A percentile compares a stretch with the other conserved stretches of the same genome.
Conservation (phyloP, 2,888 invertebrate species). For the Frankliniella intonsa region DNA sequence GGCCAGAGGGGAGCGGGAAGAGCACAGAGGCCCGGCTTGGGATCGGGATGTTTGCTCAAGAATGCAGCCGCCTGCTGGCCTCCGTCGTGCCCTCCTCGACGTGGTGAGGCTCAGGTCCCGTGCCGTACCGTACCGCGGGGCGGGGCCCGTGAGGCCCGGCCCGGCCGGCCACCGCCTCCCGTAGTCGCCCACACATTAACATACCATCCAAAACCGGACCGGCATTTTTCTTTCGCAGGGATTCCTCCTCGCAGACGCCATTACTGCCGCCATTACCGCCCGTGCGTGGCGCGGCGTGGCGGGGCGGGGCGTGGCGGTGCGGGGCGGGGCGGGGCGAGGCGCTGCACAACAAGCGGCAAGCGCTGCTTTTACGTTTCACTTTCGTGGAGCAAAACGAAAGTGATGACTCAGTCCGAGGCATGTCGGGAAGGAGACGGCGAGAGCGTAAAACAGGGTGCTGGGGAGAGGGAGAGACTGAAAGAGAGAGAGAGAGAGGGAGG, state of each 20-base stretch:
- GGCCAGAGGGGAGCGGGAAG: too few species aligned
- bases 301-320: too few species aligned
- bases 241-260: too few species aligned
- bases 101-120: too few species aligned
- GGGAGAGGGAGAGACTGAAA: neutral
- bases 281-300: too few species aligned
- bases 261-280: too few species aligned
- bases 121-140: too few species aligned
- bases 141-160: too few species aligned
- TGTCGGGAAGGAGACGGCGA: slow-evolving; percentile 9
- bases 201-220: too few species aligned
- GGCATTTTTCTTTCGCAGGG: too few species aligned
- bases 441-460: neutral
- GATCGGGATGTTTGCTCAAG: neutral
- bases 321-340: neutral
- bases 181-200: too few species aligned
- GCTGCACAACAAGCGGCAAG: neutral
- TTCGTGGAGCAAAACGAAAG: neutral
- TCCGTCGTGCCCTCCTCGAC: neutral
- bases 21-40: neutral
- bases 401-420: neutral
- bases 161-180: too few species aligned
- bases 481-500: slow-evolving; percentile 11
- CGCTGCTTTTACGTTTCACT: neutral
- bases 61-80: neutral